Base-by-base conservation (phyloP, 2,113 vertebrate species). In the Leuciscus idus region DNA sequence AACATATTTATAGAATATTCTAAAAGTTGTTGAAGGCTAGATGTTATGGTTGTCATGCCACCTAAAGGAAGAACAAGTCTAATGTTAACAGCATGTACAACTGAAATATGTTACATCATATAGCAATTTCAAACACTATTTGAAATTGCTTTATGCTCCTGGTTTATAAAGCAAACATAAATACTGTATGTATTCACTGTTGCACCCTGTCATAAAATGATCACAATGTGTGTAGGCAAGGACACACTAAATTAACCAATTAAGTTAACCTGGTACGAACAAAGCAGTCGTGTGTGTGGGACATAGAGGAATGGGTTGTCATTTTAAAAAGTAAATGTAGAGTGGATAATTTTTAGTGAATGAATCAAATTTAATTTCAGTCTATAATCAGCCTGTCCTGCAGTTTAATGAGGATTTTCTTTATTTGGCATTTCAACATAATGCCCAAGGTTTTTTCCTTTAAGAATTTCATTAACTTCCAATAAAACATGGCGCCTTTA, bases 301-400 rank as follows among this genome's bases (percentile, higher is more conserved):
- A 5, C 8, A 55, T 17, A 55, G 28, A 77, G 7, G 15, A 77
- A 77, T 77, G 48, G 28, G 28, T 28, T 55, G 50, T 19, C 46
- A 28, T 19, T 77, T 33, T 33, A 26, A 50, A 43, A 74, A 75
- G 26, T 19, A 39, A 46, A 23, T 48, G 39, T 48, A 12, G 74
- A 55, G 28, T 55, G 74, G n/a, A 19, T 77, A 4, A 33, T 77
- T 17, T 77, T 77, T n/a, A 55, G 33, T 28, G 39, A 75, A 50
- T 77, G 15, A 77, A 55, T 55, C 48, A 77, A 52, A 55, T 52
- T 55, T 55, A 52, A 55, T 77, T 55, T 77, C 50, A 33, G 28
- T 55, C 26, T 33, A 77, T 15, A 12, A 33, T 33, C 72, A 50
- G 43, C n/a, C 6, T 48, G 12, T 2, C n/a, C 75, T 55, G 15